Conservation (phyloP, 2,797 vertebrate genomes). For the Paramormyrops hopkinsi region DNA sequence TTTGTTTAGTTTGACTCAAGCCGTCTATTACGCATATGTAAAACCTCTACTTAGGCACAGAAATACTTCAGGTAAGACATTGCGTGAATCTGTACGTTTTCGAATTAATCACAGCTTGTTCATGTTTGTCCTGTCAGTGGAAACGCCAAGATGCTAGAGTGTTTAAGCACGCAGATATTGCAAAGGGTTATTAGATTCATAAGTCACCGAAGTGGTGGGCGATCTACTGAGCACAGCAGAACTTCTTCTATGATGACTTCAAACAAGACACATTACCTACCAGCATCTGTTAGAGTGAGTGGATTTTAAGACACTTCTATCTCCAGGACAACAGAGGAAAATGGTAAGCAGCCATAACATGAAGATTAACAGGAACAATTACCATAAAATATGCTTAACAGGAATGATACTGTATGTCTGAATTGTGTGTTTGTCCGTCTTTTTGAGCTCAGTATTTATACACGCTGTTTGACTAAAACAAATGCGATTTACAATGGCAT, state of each 20-base stretch:
- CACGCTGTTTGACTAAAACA: constrained; percentile 47
- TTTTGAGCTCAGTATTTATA: constrained; percentile 52
- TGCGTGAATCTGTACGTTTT: constrained; percentile 82
- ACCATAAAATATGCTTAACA: constrained; percentile 48
- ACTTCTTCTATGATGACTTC: constrained; percentile 99
- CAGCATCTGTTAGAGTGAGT: constrained; percentile 99
- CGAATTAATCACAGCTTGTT: constrained; percentile 66
- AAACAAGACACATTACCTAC: constrained; percentile 99
- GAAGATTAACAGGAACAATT: constrained; percentile 48
- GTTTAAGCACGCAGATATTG: constrained; percentile 96
- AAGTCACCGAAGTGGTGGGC: constrained; percentile 99
- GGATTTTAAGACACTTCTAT: constrained; percentile 98
- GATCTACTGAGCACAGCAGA: constrained; percentile 99
- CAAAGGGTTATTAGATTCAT: constrained; percentile 99
- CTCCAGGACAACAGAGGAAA: constrained; percentile 89
- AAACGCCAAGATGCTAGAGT: constrained; percentile 92
- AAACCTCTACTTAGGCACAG: constrained; percentile 72
- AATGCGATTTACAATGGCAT: constrained; percentile 54
- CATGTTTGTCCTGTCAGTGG: constrained; percentile 75
- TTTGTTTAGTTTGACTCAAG: constrained; percentile 58
- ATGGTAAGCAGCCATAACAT: constrained; percentile 88
- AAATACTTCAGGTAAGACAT: constrained; percentile 72
- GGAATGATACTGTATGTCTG: constrained; percentile 51
- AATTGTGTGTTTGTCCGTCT: constrained; percentile 46
- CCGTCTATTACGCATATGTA: constrained; percentile 89